Base-by-base conservation (phyloP, 2,888 invertebrate genomes). In the Tribolium freemani region DNA sequence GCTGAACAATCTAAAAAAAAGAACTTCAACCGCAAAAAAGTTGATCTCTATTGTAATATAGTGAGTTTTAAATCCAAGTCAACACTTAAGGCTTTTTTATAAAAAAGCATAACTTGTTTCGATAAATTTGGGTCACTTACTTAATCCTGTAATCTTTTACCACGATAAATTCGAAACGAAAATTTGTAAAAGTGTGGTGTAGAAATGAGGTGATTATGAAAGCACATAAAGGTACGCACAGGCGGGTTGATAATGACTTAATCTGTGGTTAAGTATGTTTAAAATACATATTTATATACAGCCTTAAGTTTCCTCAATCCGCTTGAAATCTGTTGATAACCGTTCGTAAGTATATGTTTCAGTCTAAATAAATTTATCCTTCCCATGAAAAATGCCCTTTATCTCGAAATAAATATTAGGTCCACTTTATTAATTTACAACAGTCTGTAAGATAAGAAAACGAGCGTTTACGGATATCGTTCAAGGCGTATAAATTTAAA, bases 381-480 rank as follows among this genome's bases (percentile, higher is more conserved):
- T 61, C 72, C 60, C 72, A 72, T 72, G 68, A 67, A 72, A 61
- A 72, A 61, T 56, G 50, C 54, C 61, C 61, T 72, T 72, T 72
- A 72, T 72, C 72, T 38, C 16, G 72, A 56, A 69, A 72, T 72
- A 72, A 72, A 72, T 50, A 72, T 72, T 63, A 72, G 72, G 72
- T 72, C 61, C 68, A 69, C 57, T 72, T 72, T 72, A 72, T 72
- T 72, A 72, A 72, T 72, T 72, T 72, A 72, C 50, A 72, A 69
- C 72, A 51, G 30, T 48, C 30, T 9, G 11, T 54, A 13, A 63
- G 69, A 70, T 70, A 70, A 70, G 69, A 61, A 63, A 63, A 63
- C 11, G 69, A 26, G 57, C 48, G 48, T 67, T 57, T 57, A 57
- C 44, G 56, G 53, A 13, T 56, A 56, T 44, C 10, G 44, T 66